A percentile compares a stretch with the other conserved stretches of the same genome.
Conservation (phyloP, 2,888 invertebrate species). For the Dendrolimus pini region DNA sequence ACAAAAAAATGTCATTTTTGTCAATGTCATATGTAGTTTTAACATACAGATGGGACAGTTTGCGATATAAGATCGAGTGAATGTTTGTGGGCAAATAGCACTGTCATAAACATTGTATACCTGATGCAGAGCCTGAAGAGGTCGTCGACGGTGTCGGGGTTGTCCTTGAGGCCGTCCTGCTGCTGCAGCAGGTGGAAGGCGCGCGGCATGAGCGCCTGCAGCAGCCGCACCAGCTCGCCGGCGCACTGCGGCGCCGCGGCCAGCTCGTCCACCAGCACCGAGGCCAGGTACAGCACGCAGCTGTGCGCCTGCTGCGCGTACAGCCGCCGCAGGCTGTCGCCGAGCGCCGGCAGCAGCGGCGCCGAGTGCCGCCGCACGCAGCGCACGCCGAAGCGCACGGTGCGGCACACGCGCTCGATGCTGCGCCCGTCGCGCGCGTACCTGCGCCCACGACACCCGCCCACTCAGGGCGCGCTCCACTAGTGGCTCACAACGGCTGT, state of each 20-base stretch:
- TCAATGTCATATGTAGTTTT: too few species aligned
- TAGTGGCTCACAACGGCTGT: too few species aligned
- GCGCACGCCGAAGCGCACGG: slow-evolving; percentile 92
- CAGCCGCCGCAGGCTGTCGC: slow-evolving; percentile 74
- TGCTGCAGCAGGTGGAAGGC: slow-evolving; percentile 89
- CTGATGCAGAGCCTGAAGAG: slow-evolving; percentile 91
- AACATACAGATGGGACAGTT: too few species aligned
- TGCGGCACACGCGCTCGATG: slow-evolving; percentile 95
- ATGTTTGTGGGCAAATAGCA: too few species aligned
- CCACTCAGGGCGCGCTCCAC: slow-evolving; percentile 8
- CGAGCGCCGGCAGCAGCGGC: slow-evolving; percentile 82
- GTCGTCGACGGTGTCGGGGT: slow-evolving; percentile 99
- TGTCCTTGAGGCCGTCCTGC: slow-evolving; percentile 87
- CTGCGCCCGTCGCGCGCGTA: slow-evolving; percentile 83
- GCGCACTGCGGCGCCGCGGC: slow-evolving; percentile 73
- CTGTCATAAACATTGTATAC: too few species aligned
- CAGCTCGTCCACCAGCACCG: slow-evolving; percentile 90
- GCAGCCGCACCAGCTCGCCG: slow-evolving; percentile 84
- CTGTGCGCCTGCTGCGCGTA: slow-evolving; percentile 74
- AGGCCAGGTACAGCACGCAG: slow-evolving; percentile 87
- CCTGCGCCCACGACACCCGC: slow-evolving; percentile 19
- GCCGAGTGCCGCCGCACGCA: slow-evolving; percentile 88
- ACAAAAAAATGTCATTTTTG: too few species aligned
- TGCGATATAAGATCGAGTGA: too few species aligned
- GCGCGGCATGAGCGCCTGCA: slow-evolving; percentile 88